Percentiles rank a stretch among this genome's conserved stretches.
phyloP scores from a whole-genome alignment of 2,113 vertebrate species.

The Corynorhinus townsendii region DNA sequence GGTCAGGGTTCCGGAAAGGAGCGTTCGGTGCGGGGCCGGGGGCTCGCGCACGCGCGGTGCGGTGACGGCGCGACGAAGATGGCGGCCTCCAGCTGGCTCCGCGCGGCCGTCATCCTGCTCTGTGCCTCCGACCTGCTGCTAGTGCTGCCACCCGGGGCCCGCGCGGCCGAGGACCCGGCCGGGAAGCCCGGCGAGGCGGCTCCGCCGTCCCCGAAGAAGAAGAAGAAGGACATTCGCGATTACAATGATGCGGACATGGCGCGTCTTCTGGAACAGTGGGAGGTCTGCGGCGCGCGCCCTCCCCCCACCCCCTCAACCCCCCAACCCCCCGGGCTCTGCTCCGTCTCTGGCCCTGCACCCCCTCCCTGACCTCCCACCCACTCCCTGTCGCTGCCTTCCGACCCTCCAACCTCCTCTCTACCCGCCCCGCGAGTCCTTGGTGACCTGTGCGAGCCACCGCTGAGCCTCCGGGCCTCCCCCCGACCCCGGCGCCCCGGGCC shows the following conservation, averaged over 20 bases:
- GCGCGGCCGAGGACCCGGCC: slow-evolving; percentile 46
- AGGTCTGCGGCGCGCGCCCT: slow-evolving; percentile 80
- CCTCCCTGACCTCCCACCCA: neutral
- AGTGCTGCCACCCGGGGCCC: slow-evolving; percentile 30
- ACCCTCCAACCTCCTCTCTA: neutral
- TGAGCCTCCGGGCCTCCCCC: neutral
- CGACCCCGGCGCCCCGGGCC: neutral
- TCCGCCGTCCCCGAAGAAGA: slow-evolving; percentile 81
- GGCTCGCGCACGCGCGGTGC: neutral
- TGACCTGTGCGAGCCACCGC: too few relatives aligned
- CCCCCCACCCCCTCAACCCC: neutral
- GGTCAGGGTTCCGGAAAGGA: neutral
- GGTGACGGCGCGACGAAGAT: slow-evolving; percentile 61
- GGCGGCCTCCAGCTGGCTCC: slow-evolving; percentile 53
- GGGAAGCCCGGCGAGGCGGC: slow-evolving; percentile 41
- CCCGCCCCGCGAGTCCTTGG: neutral
- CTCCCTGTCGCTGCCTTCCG: too few relatives aligned
- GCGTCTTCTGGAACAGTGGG: slow-evolving; percentile 95
- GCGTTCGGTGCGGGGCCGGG: neutral
- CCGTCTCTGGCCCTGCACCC: too few relatives aligned
- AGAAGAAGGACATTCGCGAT: slow-evolving; percentile 95
- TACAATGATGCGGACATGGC: slow-evolving; percentile 99
- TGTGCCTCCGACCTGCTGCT: slow-evolving; percentile 54
- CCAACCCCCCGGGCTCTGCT: too few relatives aligned
- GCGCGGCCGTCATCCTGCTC: slow-evolving; percentile 39